Evolutionary conservation across 2,797 vertebrate genomes (phyloP), one percentile per base, ranked within the genome.

Genomic region (Alca torda): DNA sequence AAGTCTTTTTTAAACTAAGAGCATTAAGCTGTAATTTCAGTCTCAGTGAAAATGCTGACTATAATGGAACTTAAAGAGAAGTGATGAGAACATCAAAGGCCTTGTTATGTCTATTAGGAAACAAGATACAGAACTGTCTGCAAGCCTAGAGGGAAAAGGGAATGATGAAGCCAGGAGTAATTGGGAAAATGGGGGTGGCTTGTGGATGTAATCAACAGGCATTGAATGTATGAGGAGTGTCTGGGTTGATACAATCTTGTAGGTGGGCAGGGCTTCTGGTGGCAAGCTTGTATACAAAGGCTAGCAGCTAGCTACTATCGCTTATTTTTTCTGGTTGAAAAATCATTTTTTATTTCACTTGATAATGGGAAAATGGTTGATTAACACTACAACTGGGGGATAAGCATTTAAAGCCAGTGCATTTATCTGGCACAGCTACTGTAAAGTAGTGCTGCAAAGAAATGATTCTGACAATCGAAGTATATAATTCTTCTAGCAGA

Each of bases 31-130:
- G 72, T 94, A 94, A 94, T 96, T 95, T 95, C 78, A 94, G 75
- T 87, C 84, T 97, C 89, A 94, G 92, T 96, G 95, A 96, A 96
- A 97, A 93, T 84, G 96, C 95, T 97, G 94, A 95, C 94, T 96
- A 86, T 89, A 95, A 92, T 97, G 90, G 92, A 93, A 96, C 93
- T 77, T 85, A 89, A 84, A 92, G 92, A 91, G 93, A 93, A 96
- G 73, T 69, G 92, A 95, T 85, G 96, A 95, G 93, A 94, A 97
- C 96, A 95, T 97, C 89, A 93, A 96, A 97, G 90, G 74, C 94
- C 85, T 96, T 96, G 95, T 97, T 97, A 94, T 37, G 89, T 96
- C 95, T 97, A 33, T 96, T 95, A 96, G 96, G 95, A 95, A 95
- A 95, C 91, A 90, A 93, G 96, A 95, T 91, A 93, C 77, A 94